phyloP scores from a whole-genome alignment of 2,113 vertebrate species.

The Eubucco bourcierii region DNA sequence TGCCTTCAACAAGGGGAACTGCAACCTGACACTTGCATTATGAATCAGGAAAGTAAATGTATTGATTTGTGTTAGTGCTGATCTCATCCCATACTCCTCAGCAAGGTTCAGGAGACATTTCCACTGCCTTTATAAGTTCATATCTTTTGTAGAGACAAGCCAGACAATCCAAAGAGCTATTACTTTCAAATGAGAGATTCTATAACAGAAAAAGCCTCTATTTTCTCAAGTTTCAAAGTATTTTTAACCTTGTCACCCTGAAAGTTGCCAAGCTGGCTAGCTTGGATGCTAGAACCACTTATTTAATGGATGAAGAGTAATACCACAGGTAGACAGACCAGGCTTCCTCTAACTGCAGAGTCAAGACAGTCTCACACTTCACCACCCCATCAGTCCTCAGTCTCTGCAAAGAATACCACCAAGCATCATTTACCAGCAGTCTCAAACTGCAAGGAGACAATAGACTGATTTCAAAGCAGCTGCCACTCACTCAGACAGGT shows the following conservation, averaged over 20 bases:
- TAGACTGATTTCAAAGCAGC: neutral
- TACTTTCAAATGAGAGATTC: constrained; percentile 25
- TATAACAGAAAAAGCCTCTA: neutral
- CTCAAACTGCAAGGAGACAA: neutral
- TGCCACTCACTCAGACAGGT: neutral
- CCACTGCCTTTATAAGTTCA: neutral
- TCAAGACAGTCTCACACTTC: neutral
- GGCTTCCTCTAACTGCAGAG: neutral
- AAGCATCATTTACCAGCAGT: neutral
- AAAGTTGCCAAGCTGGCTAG: neutral
- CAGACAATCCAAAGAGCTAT: neutral
- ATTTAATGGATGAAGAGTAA: neutral
- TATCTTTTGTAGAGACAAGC: neutral
- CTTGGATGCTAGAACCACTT: neutral
- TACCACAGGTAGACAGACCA: neutral
- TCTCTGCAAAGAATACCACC: neutral
- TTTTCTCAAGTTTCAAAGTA: constrained; percentile 3
- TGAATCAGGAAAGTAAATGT: constrained; percentile 34
- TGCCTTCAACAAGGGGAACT: neutral
- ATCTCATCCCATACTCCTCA: neutral
- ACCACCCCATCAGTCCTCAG: neutral
- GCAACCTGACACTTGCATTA: neutral
- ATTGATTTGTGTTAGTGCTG: constrained; percentile 43
- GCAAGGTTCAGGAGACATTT: constrained; percentile 18
- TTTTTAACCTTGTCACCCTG: neutral